These are phyloP conservation scores for Leptopilina syphax DNA, from an alignment of 2,888 invertebrate genomes.

Conservation along the genomic window DNA sequence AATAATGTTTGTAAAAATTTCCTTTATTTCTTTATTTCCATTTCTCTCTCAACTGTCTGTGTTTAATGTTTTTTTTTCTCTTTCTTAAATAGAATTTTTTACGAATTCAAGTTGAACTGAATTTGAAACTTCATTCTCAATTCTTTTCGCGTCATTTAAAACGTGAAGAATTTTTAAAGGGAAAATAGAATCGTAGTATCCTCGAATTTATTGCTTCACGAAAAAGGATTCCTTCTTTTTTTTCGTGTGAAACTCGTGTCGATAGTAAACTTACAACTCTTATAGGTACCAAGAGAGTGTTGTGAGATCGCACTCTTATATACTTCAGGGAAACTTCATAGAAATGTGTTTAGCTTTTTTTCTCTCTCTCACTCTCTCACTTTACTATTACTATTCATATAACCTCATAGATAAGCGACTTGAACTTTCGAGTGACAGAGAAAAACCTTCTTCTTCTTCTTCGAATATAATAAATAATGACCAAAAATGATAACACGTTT, in stretches of 20 bases:
- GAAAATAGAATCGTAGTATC: conserved; percentile 5
- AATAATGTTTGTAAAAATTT: too few relatives aligned
- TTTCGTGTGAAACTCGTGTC: neutral
- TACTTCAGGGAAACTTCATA: conserved; percentile 21
- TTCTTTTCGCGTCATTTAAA: neutral
- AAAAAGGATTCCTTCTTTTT: conserved; percentile 13
- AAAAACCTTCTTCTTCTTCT: conserved; percentile 7
- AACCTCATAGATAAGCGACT: conserved; percentile 27
- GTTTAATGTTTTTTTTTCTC: too few relatives aligned
- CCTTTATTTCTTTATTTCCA: too few relatives aligned
- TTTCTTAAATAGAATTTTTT: too few relatives aligned
- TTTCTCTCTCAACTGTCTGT: too few relatives aligned
- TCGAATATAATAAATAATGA: conserved; percentile 25
- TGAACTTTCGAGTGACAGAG: conserved; percentile 19
- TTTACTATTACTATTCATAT: conserved; percentile 19
- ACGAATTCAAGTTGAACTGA: too few relatives aligned
- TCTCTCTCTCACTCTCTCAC: neutral
- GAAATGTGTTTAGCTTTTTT: conserved; percentile 18
- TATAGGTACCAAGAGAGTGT: conserved; percentile 4
- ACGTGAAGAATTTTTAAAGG: neutral
- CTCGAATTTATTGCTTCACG: conserved; percentile 20
- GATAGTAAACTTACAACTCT: conserved; percentile 28
- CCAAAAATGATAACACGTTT: conserved; percentile 7
- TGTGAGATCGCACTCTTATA: conserved; percentile 11
- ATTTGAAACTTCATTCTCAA: neutral